These are phyloP conservation scores for Psix sp. DNA, from an alignment of 1,140 invertebrate genomes.

Conservation along the genomic window DNA sequence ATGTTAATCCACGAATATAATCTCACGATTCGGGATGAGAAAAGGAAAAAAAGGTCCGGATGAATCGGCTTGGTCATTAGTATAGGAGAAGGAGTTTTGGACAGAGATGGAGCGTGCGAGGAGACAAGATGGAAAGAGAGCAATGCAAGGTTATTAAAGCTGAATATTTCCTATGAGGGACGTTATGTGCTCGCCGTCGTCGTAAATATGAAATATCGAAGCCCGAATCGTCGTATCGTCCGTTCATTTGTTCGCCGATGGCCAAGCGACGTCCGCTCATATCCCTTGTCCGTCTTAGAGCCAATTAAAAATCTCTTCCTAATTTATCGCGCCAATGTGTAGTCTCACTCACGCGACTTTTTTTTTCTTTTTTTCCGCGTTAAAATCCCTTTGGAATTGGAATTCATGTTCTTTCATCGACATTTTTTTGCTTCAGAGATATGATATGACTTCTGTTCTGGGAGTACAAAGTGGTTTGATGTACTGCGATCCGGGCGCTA, in stretches of 20 bases:
- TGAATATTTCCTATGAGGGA: slow-evolving; percentile 64
- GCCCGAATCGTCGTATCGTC: slow-evolving; percentile 61
- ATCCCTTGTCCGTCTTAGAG: slow-evolving; percentile 45
- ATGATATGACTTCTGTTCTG: too few species aligned
- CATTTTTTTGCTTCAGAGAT: too few species aligned
- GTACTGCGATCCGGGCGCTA: too few species aligned
- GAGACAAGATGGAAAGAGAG: slow-evolving; percentile 3
- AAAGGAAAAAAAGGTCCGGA: slow-evolving; percentile 56
- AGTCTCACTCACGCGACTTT: slow-evolving; percentile 30
- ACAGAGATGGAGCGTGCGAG: slow-evolving; percentile 6
- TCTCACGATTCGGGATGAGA: slow-evolving; percentile 65
- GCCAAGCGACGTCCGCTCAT: slow-evolving; percentile 47
- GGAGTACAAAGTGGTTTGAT: too few species aligned
- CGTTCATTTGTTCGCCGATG: slow-evolving; percentile 58
- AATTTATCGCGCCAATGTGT: slow-evolving; percentile 56
- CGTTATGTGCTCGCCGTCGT: slow-evolving; percentile 68
- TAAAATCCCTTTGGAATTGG: too few species aligned
- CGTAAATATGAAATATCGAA: slow-evolving; percentile 77
- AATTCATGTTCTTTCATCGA: too few species aligned
- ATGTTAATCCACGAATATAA: slow-evolving; percentile 76
- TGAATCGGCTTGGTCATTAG: slow-evolving; percentile 47
- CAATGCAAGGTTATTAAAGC: slow-evolving; percentile 71
- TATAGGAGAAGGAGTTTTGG: slow-evolving; percentile 45
- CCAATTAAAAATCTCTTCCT: slow-evolving; percentile 62
- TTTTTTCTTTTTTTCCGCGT: slow-evolving; percentile 16